These are phyloP conservation scores for Heliothis subflexa DNA, from an alignment of 1,140 invertebrate species.

Conservation along the genomic window DNA sequence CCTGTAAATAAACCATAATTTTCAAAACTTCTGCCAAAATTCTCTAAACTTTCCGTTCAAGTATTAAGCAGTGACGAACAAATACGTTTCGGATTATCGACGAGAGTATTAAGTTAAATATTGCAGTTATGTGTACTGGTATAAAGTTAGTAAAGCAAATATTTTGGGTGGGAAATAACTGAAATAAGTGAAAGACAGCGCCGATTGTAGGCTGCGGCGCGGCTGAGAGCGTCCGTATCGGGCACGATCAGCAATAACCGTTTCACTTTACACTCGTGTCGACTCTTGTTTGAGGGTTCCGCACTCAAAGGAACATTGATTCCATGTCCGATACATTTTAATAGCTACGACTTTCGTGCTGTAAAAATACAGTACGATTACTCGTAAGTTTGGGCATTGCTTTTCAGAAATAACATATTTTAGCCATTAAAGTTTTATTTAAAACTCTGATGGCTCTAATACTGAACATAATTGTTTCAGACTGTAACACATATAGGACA, in stretches of 20 bases:
- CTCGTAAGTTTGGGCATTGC: neutral
- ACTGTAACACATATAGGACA: too few species aligned
- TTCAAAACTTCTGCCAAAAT: too few species aligned
- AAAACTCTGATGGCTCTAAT: neutral
- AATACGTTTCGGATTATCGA: too few species aligned
- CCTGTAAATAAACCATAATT: too few species aligned
- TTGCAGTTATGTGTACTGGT: neutral
- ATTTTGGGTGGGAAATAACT: neutral
- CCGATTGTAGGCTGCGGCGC: neutral
- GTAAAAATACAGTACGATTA: neutral
- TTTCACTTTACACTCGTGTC: constrained; percentile 45
- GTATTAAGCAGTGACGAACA: too few species aligned
- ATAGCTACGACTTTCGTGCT: constrained; percentile 16
- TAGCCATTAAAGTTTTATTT: neutral
- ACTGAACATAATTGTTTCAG: too few species aligned
- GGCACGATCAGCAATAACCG: constrained; percentile 46
- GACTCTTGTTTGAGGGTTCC: constrained; percentile 16
- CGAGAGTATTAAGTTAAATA: too few species aligned
- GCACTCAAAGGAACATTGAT: constrained; percentile 49
- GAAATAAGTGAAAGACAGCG: constrained; percentile 2
- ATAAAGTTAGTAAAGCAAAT: neutral
- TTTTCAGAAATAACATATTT: neutral
- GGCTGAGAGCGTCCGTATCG: constrained; percentile 1
- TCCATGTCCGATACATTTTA: constrained; percentile 54
- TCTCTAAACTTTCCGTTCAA: too few species aligned